Base-by-base conservation (phyloP, 2,797 vertebrate genomes). In the Gymnoscopelus microlampas region DNA sequence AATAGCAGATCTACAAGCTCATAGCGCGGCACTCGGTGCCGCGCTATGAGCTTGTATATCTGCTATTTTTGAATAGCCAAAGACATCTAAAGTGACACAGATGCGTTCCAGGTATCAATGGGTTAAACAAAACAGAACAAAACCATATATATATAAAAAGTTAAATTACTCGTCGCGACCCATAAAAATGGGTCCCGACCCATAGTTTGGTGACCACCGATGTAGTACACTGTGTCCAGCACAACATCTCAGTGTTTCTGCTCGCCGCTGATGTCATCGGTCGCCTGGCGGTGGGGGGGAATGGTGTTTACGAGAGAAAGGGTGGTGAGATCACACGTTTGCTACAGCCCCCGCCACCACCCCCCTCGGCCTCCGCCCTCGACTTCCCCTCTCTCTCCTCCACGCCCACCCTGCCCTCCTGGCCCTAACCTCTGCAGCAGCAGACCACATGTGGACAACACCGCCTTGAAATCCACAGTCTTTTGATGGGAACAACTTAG, bases 211-310 rank as follows among this genome's bases (percentile, higher is more conserved):
- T 39, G 35, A 39, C 35, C 35, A 39, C 35, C 7, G 35, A 39
- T 5, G 19, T 7, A 8, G 8, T 10, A 44, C 39, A 44, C 39
- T 9, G 7, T 44, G 39, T 53, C 53, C 15, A 53, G 49, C 3
- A 49, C 6, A 14, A 12, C n/a, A 9, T 9, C 44, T 3, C 39
- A 11, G 73, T 73, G 63, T 89, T 88, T 80, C 85, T 81, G 80
- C 83, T 86, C 10, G 87, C 85, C 81, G 79, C 65, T 91, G 85
- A 92, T 89, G 88, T 93, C 87, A 91, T 87, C 70, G 74, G 73
- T 61, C 2, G 14, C 83, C 84, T 76, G 80, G 60, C 58, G 19
- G 70, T 5, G 23, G 76, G 82, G 13, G 51, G 19, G 70, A 81
- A 71, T 69, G 35, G 58, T 86, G 82, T 89, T 92, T 91, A 92